A percentile compares a stretch with the other conserved stretches of the same genome.
Evolutionary conservation across 1,140 invertebrate species (phyloP).

Genomic region (Globodera rostochiensis): DNA sequence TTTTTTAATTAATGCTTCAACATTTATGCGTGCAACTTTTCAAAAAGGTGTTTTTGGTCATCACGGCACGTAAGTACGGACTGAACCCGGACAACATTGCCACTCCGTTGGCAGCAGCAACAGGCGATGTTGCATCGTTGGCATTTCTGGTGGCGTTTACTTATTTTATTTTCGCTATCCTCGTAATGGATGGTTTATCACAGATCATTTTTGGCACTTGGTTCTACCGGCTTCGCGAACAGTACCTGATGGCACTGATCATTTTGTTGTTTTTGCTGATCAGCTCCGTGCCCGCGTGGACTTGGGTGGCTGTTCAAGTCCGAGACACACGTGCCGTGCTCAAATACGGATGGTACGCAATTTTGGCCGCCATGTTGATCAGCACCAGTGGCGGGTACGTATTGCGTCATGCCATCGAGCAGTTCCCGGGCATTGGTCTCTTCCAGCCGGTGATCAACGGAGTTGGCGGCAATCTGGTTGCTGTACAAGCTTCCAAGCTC

Average conservation of each 20-base stretch:
- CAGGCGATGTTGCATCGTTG: conserved; percentile 85
- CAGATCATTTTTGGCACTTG: conserved; percentile 46
- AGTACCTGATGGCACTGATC: conserved; percentile 24
- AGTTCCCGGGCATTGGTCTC: conserved; percentile 80
- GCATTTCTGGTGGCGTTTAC: conserved; percentile 32
- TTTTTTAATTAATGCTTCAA: too few species aligned
- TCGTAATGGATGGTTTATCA: background rate
- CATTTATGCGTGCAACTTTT: background rate
- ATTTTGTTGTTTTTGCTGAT: conserved; percentile 16
- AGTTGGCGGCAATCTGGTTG: conserved; percentile 85
- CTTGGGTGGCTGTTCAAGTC: conserved; percentile 28
- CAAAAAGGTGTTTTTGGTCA: conserved; percentile 8
- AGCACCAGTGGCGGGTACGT: conserved; percentile 66
- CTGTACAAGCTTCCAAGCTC: conserved; percentile 86
- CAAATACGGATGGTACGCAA: conserved; percentile 35
- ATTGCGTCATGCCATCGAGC: conserved; percentile 78
- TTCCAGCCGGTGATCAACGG: conserved; percentile 86
- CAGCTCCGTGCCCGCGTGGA: conserved; percentile 31
- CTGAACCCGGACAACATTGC: conserved; percentile 45
- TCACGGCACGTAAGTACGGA: conserved; percentile 30
- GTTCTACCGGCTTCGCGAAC: conserved; percentile 20
- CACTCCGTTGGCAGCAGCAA: conserved; percentile 50
- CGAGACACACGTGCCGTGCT: conserved; percentile 31
- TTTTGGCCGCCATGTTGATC: conserved; percentile 33
- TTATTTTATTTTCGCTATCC: background rate